phyloP scores from a whole-genome alignment of 2,888 invertebrate species.

The Melanostoma mellinum region DNA sequence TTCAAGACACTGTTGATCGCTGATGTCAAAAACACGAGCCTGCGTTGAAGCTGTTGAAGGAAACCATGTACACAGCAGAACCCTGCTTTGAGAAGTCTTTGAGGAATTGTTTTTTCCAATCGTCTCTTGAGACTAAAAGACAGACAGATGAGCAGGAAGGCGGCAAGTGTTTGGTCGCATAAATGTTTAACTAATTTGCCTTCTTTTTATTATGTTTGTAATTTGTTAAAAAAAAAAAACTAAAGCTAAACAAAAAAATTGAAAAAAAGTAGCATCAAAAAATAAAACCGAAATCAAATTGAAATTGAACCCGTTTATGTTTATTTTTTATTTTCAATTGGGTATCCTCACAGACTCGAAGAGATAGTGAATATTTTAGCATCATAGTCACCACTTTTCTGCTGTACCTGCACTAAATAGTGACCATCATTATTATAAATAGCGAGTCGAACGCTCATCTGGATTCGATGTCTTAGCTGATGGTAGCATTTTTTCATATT shows the following conservation, averaged over 20 bases:
- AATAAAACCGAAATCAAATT: conserved; percentile 1
- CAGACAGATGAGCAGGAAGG: conserved; percentile 44
- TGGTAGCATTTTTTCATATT: no score
- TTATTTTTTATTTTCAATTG: neutral
- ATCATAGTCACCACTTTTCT: no score
- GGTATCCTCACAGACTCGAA: neutral
- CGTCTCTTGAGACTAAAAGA: conserved; percentile 13
- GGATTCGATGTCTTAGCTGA: no score
- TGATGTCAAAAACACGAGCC: conserved; percentile 29
- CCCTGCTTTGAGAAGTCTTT: conserved; percentile 18
- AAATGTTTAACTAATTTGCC: conserved; percentile 32
- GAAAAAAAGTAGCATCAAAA: conserved; percentile 1
- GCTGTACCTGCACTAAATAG: no score
- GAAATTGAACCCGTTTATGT: no score
- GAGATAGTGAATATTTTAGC: no score
- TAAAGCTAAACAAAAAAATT: conserved; percentile 13
- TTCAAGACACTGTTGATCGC: conserved; percentile 34
- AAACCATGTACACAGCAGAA: conserved; percentile 25
- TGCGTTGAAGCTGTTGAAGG: conserved; percentile 39
- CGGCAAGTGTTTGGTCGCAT: conserved; percentile 62
- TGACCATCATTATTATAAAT: no score
- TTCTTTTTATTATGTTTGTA: conserved; percentile 34
- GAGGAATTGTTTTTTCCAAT: neutral
- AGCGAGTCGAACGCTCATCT: no score
- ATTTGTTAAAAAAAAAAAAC: conserved; percentile 20